Evolutionary conservation across 2,113 vertebrate genomes (phyloP).

Genomic region (Baryphthengus martii): DNA sequence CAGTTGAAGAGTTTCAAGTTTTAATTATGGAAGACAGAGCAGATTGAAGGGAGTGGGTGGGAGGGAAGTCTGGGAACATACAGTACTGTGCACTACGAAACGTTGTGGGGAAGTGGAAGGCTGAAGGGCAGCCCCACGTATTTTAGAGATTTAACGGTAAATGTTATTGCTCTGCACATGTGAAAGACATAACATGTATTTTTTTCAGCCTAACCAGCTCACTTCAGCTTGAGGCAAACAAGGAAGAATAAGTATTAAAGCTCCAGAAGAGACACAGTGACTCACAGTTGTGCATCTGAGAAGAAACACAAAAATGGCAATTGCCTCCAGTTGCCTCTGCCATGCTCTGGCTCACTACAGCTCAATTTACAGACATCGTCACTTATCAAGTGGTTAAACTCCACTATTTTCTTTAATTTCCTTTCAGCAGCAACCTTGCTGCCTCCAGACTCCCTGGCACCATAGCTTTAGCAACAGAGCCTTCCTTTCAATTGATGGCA

Average conservation of each 20-base stretch:
- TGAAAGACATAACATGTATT: constrained; percentile 62
- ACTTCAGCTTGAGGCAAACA: constrained; percentile 38
- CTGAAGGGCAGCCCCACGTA: constrained; percentile 55
- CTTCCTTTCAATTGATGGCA: not conserved
- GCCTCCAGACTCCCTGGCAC: not conserved
- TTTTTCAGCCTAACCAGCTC: constrained; percentile 35
- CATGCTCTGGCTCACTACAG: not conserved
- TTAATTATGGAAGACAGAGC: constrained; percentile 50
- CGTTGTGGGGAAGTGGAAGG: constrained; percentile 40
- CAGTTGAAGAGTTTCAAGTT: constrained; percentile 49
- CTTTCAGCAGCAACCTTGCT: not conserved
- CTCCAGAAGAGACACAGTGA: not conserved
- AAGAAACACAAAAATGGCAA: not conserved
- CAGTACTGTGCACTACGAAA: constrained; percentile 48
- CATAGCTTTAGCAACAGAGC: not conserved
- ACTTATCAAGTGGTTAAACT: not conserved
- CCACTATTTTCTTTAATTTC: not conserved
- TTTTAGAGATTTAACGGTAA: constrained; percentile 49
- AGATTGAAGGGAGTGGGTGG: constrained; percentile 64
- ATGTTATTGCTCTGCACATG: constrained; percentile 66
- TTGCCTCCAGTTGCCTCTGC: not conserved
- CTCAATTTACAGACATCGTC: not conserved
- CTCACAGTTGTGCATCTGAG: constrained; percentile 2
- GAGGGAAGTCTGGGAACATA: constrained; percentile 59
- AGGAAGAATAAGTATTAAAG: constrained; percentile 34